Evolutionary conservation across 2,113 vertebrate species (phyloP), one percentile per base, ranked within the genome.

Genomic region (Epinephelus cyanopodus): DNA sequence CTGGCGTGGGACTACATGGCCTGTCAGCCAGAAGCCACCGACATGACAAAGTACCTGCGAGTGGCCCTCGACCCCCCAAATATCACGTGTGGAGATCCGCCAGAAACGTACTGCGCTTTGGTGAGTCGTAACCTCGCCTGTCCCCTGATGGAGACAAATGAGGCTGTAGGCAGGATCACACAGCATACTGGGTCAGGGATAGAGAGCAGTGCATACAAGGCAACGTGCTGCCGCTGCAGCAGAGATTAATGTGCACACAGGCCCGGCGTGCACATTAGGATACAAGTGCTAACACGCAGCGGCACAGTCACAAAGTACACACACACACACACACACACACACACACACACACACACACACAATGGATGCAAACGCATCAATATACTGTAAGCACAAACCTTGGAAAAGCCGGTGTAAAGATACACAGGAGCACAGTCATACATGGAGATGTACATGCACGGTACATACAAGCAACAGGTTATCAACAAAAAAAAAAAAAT

Each of bases 1-100:
- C 96, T 98, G 92, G 95, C 97, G 18, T 99, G 99, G 99, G 98
- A 99, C 97, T 99, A 99, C 95, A 99, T 98, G 97, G 98, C 99
- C 90, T 99, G 99, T 95, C 98, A 99, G 87, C 99, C 98, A 0
- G 98, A 99, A 96, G 97, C 97, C 81, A 97, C 96, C 53, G 97
- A 99, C 92, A 98, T 99, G 98, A 99, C 99, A 90, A 97, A 97
- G 90, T 99, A 97, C 15, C 96, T 99, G 69, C 97, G 97, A 91
- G 97, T 99, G 94, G 96, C 96, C 79, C 94, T 99, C 81, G 98
- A 99, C 90, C 99, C 98, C 50, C 96, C 97, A 42, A 96, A 99
- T 89, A 97, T 99, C 95, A 99, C 99, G 1, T 99, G 98, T 88
- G 99, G 99, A 93, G 97, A 99, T 93, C 98, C 98, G 71, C 98